These are phyloP conservation scores for Amblyraja radiata DNA, from an alignment of 2,797 vertebrate genomes.

Conservation along the genomic window DNA sequence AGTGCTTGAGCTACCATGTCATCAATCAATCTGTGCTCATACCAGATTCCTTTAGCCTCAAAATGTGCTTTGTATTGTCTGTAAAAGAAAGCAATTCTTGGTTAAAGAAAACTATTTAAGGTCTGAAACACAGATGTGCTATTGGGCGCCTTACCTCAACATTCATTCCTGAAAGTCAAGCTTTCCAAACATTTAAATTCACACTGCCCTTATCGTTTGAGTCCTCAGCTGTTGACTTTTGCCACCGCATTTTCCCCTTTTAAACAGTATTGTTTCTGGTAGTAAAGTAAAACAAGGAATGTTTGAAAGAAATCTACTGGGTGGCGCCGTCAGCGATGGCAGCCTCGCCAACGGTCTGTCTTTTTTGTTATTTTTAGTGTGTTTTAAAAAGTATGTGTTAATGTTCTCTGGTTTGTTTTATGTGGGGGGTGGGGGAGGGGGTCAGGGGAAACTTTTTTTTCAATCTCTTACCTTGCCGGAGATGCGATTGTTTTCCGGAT, in stretches of 20 bases:
- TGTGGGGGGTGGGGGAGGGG: no score
- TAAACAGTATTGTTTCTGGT: background rate
- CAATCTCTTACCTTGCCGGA: no score
- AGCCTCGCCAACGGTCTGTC: no score
- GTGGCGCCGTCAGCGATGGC: no score
- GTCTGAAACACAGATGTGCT: background rate
- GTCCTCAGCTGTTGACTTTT: background rate
- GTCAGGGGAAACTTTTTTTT: no score
- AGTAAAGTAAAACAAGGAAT: background rate
- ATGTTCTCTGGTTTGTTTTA: no score
- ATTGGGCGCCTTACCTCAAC: background rate
- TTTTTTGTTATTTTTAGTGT: no score
- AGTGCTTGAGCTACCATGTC: constrained; percentile 98
- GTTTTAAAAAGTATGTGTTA: no score
- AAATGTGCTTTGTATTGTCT: constrained; percentile 84
- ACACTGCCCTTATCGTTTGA: background rate
- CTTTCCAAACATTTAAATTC: constrained; percentile 21
- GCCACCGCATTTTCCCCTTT: background rate
- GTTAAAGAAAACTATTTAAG: background rate
- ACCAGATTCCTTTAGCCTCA: constrained; percentile 88
- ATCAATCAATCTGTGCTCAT: constrained; percentile 93
- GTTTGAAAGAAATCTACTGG: background rate
- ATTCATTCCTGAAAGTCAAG: background rate
- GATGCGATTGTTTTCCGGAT: no score
- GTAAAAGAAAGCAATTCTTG: constrained; percentile 39